phyloP scores from a whole-genome alignment of 2,797 vertebrate genomes.

The Artibeus jamaicensis region DNA sequence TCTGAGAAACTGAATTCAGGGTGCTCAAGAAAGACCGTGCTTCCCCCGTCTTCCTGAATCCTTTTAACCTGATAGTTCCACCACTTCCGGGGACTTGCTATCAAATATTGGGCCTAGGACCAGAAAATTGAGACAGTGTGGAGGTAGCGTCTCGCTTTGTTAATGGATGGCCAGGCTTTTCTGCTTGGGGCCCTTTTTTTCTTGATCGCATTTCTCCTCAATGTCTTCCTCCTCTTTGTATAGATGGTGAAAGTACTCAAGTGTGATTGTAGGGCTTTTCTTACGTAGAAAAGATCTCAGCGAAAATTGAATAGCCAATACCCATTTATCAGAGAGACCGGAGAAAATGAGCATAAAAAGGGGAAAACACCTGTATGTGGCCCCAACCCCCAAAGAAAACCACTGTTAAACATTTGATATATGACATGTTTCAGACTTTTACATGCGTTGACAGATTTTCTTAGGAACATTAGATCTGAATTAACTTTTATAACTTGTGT shows the following conservation, averaged over 20 bases:
- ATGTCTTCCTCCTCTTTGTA: not conserved
- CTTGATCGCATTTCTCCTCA: not conserved
- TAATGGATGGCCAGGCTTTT: not conserved
- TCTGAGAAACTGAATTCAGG: not conserved
- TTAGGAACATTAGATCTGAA: slow-evolving; percentile 1
- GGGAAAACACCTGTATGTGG: not conserved
- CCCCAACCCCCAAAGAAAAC: not conserved
- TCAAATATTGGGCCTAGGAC: not conserved
- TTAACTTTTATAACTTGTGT: not conserved
- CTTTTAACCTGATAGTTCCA: not conserved
- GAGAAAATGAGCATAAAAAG: not conserved
- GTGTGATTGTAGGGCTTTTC: not conserved
- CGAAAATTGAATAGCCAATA: not conserved
- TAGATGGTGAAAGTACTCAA: not conserved
- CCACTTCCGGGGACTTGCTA: not conserved
- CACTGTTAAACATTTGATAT: not conserved
- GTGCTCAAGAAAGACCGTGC: not conserved
- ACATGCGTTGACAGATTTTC: not conserved
- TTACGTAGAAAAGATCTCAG: not conserved
- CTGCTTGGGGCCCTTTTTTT: not conserved
- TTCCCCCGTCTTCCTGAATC: not conserved
- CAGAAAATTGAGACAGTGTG: not conserved
- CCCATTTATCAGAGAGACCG: not conserved
- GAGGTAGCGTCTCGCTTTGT: not conserved
- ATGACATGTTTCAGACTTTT: not conserved